A percentile compares a stretch with the other conserved stretches of the same genome.
phyloP scores from a whole-genome alignment of 1,140 invertebrate genomes.

The Hylaeus volcanicus region DNA sequence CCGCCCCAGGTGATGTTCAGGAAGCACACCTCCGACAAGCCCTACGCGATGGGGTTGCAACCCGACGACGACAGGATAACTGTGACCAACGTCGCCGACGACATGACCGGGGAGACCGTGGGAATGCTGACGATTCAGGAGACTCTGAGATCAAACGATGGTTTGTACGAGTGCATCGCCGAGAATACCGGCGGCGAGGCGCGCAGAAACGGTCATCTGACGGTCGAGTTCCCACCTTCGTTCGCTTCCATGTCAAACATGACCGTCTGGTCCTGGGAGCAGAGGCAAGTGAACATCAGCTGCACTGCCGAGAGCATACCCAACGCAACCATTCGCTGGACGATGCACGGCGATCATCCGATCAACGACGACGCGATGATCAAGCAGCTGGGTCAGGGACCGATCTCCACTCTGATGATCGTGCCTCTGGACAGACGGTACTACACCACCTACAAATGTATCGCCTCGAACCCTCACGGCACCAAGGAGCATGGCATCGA shows the following conservation, averaged over 20 bases:
- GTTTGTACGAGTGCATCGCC: conserved; percentile 93
- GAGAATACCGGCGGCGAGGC: conserved; percentile 88
- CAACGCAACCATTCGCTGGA: conserved; percentile 95
- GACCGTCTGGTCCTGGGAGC: conserved; percentile 90
- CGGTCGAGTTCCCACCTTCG: conserved; percentile 90
- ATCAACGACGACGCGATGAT: conserved; percentile 82
- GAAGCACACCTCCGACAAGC: conserved; percentile 82
- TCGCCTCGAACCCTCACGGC: conserved; percentile 90
- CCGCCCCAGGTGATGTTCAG: conserved; percentile 88
- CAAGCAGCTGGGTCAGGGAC: conserved; percentile 84
- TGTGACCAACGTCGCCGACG: conserved; percentile 81
- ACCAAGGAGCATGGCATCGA: conserved; percentile 84
- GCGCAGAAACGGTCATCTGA: conserved; percentile 90
- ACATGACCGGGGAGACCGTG: conserved; percentile 83
- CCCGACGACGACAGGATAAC: conserved; percentile 83
- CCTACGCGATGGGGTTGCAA: conserved; percentile 84
- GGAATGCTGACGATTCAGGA: conserved; percentile 83
- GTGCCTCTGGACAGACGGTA: conserved; percentile 83
- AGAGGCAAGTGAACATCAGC: conserved; percentile 89
- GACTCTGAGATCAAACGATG: conserved; percentile 86
- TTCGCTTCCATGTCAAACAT: conserved; percentile 88
- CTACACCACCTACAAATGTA: conserved; percentile 91
- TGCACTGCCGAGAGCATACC: conserved; percentile 95
- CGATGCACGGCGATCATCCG: conserved; percentile 79
- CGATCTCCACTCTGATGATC: conserved; percentile 86